A percentile compares a stretch with the other conserved stretches of the same genome.
These are phyloP conservation scores for Gallinago paraguaiae DNA, from an alignment of 2,113 vertebrate genomes.

Conservation along the genomic window DNA sequence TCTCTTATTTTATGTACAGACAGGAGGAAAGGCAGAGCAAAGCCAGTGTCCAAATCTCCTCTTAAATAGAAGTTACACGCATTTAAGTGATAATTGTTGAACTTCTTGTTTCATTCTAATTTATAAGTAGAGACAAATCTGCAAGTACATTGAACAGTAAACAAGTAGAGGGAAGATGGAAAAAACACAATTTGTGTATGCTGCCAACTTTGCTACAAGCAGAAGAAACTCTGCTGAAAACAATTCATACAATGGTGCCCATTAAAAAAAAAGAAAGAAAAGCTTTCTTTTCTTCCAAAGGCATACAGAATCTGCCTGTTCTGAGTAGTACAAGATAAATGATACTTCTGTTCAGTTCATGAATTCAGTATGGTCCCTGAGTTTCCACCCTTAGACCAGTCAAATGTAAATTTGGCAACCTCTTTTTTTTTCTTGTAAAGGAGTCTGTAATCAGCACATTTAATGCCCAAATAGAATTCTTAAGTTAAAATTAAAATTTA, in stretches of 20 bases:
- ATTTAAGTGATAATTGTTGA: neutral
- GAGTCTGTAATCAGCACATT: neutral
- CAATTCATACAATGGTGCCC: neutral
- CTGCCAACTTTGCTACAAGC: neutral
- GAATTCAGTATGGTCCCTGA: neutral
- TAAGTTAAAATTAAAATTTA: neutral
- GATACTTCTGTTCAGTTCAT: neutral
- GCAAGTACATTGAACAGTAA: neutral
- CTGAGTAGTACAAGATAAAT: neutral
- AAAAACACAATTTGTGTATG: neutral
- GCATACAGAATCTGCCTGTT: neutral
- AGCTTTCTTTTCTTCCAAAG: neutral
- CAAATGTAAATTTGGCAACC: neutral
- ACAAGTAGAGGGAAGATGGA: neutral
- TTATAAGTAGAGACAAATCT: neutral
- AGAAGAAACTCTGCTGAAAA: conserved; percentile 8
- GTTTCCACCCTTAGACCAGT: neutral
- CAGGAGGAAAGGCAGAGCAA: neutral
- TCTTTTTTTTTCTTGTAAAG: neutral
- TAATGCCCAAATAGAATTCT: neutral
- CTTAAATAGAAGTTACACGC: fast-evolving
- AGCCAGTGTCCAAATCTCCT: neutral
- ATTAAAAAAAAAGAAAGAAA: neutral
- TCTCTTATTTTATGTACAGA: neutral
- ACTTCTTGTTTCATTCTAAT: neutral